Conservation (phyloP, 2,888 invertebrate species). For the Torymus tubicola region DNA sequence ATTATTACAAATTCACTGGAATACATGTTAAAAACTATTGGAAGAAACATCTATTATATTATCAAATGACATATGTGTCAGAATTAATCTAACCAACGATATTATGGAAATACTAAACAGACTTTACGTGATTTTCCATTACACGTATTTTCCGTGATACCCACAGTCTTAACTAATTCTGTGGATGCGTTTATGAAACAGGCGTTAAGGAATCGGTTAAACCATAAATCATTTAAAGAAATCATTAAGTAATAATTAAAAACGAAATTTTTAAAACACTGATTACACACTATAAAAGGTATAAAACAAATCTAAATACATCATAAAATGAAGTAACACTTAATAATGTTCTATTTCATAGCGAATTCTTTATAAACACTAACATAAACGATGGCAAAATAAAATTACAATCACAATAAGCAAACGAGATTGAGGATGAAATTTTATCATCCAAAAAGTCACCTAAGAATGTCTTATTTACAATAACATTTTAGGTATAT, state of each 20-base stretch:
- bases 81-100: too few species aligned
- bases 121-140: too few species aligned
- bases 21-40: slow-evolving; percentile 1
- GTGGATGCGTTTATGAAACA: too few species aligned
- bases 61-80: not conserved
- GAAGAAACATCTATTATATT: slow-evolving; percentile 7
- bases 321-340: slow-evolving; percentile 21
- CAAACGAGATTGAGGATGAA: slow-evolving; percentile 19
- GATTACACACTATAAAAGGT: slow-evolving; percentile 18
- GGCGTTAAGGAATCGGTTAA: too few species aligned
- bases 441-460: slow-evolving; percentile 4
- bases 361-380: not conserved
- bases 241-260: slow-evolving; percentile 31
- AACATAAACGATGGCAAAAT: slow-evolving; percentile 35
- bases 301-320: slow-evolving; percentile 24
- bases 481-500: slow-evolving; percentile 12
- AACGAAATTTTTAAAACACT: slow-evolving; percentile 45
- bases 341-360: slow-evolving; percentile 14
- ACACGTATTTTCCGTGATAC: too few species aligned
- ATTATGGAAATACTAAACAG: too few species aligned
- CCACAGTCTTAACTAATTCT: too few species aligned
- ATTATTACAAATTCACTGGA: slow-evolving; percentile 1
- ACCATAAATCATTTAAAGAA: too few species aligned
- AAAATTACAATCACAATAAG: slow-evolving; percentile 54
- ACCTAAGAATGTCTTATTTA: slow-evolving; percentile 1